phyloP scores from a whole-genome alignment of 1,140 invertebrate species.

The Drosophila melanica region DNA sequence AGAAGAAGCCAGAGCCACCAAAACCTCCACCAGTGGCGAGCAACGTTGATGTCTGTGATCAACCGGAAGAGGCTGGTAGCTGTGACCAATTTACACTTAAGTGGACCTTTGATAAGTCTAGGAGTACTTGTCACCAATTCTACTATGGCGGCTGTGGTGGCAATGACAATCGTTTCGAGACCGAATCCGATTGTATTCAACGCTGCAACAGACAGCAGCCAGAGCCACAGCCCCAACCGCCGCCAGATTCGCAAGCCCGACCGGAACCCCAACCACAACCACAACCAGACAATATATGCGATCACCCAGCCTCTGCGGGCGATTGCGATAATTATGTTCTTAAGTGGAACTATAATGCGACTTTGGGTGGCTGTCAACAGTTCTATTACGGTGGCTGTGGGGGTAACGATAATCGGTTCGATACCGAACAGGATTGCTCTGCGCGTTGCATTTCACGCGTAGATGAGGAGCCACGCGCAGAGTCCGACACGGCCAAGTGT shows the following conservation, averaged over 20 bases:
- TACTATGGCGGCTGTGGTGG: slow-evolving; percentile 93
- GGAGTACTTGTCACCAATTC: slow-evolving; percentile 89
- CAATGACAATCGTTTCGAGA: slow-evolving; percentile 91
- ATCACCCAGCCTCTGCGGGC: slow-evolving; percentile 89
- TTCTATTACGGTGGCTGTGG: slow-evolving; percentile 94
- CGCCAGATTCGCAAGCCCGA: slow-evolving; percentile 8
- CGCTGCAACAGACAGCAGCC: slow-evolving; percentile 85
- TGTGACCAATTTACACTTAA: slow-evolving; percentile 48
- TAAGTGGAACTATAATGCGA: slow-evolving; percentile 93
- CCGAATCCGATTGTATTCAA: slow-evolving; percentile 87
- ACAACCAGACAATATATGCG: slow-evolving; percentile 85
- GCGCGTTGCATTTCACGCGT: slow-evolving; percentile 87
- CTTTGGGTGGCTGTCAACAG: slow-evolving; percentile 87
- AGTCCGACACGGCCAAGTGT: slow-evolving; percentile 84
- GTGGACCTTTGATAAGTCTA: slow-evolving; percentile 92
- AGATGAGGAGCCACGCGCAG: slow-evolving; percentile 35
- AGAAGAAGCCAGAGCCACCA: slow-evolving; percentile 70
- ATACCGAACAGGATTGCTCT: slow-evolving; percentile 88
- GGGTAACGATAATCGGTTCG: slow-evolving; percentile 93
- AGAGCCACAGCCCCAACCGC: slow-evolving; percentile 51
- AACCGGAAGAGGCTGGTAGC: slow-evolving; percentile 40
- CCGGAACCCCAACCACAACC: slow-evolving; percentile 8
- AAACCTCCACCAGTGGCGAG: slow-evolving; percentile 55
- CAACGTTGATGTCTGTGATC: slow-evolving; percentile 50
- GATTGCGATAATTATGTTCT: slow-evolving; percentile 91